Conservation (phyloP, 1,140 invertebrate genomes). For the Brachionus koreanus region DNA sequence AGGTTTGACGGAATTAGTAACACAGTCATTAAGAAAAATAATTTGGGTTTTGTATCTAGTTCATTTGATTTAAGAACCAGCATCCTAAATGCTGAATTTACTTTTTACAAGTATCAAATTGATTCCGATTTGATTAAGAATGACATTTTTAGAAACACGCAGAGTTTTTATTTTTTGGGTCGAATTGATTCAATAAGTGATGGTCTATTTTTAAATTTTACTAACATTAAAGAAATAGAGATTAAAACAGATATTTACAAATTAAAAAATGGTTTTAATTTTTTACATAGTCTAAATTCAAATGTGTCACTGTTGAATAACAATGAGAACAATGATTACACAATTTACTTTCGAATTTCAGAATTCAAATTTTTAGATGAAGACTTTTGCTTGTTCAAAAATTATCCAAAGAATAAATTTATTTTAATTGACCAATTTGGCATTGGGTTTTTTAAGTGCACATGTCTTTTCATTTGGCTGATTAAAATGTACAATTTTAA, state of each 20-base stretch:
- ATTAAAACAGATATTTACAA: background rate
- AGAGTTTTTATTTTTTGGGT: too few relatives aligned
- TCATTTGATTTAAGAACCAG: background rate
- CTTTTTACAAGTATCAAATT: too few relatives aligned
- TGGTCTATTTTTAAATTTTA: background rate
- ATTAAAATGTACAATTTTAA: background rate
- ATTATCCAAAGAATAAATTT: background rate
- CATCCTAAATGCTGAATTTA: background rate
- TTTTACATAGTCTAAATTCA: background rate
- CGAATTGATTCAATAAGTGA: background rate
- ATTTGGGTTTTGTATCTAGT: background rate
- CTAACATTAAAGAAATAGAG: background rate
- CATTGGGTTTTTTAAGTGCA: background rate
- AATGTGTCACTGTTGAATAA: background rate
- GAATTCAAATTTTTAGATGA: background rate
- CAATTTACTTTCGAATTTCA: background rate
- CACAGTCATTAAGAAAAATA: background rate
- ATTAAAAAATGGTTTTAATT: background rate
- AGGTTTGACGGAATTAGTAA: background rate
- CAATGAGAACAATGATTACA: background rate
- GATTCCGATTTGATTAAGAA: too few relatives aligned
- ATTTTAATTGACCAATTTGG: background rate
- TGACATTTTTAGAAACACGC: too few relatives aligned
- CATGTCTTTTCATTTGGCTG: background rate
- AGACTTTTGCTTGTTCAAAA: background rate